Percentiles rank a stretch among this genome's conserved stretches.
Evolutionary conservation across 2,797 vertebrate species (phyloP).

Genomic region (Halcyon leucocephala): DNA sequence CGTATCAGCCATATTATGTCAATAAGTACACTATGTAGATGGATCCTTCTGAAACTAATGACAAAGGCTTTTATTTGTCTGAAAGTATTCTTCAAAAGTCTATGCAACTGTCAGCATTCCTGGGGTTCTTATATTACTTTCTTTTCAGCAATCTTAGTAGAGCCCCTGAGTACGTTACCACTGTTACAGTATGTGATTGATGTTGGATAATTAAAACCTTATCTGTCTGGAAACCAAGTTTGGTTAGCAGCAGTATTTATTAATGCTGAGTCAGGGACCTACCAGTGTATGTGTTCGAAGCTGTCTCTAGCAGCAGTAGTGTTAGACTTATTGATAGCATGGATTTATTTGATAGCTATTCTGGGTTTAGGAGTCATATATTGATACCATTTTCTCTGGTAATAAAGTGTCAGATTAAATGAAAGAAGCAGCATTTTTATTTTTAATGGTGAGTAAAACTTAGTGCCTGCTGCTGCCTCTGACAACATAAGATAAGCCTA

Average conservation of each 20-base stretch:
- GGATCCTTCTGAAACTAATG: background rate
- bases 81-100: background rate
- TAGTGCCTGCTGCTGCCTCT: background rate
- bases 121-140: background rate
- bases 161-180: background rate
- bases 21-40: background rate
- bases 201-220: conserved; percentile 24
- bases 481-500: conserved; percentile 35
- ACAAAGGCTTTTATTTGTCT: background rate
- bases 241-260: background rate
- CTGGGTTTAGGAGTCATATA: background rate
- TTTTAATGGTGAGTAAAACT: conserved; percentile 33
- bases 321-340: background rate
- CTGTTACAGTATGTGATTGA: background rate
- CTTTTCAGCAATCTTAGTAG: background rate
- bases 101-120: background rate
- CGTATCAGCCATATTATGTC: background rate
- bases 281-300: background rate
- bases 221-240: background rate
- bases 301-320: background rate
- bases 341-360: conserved; percentile 13
- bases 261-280: background rate
- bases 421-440: background rate
- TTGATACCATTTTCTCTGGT: background rate
- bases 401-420: conserved; percentile 8